phyloP scores from a whole-genome alignment of 2,888 invertebrate species.

The Lasioglossum villosulum region DNA sequence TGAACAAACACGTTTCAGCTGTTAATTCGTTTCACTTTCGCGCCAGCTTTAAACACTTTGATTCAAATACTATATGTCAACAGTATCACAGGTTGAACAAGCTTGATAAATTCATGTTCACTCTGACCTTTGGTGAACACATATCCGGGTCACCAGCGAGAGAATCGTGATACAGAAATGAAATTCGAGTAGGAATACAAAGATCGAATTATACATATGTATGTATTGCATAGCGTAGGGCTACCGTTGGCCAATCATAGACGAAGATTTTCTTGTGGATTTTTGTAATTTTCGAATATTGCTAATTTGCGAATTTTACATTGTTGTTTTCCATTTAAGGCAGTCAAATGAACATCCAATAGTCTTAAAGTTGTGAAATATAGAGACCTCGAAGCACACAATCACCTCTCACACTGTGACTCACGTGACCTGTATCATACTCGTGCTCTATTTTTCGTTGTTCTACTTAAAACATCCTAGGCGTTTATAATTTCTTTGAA shows the following conservation, averaged over 20 bases:
- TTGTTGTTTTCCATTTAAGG: not conserved
- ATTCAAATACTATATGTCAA: not conserved
- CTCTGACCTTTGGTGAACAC: not conserved
- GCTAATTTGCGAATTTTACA: not conserved
- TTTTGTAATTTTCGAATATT: not conserved
- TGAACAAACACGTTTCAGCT: conserved; percentile 3
- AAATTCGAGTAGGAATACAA: conserved; percentile 45
- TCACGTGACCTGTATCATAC: conserved; percentile 26
- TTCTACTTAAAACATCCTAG: not conserved
- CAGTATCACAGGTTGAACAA: not conserved
- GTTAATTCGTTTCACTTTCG: conserved; percentile 34
- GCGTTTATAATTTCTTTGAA: not conserved
- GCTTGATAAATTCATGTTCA: not conserved
- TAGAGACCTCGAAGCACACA: conserved; percentile 39
- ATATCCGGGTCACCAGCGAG: not conserved
- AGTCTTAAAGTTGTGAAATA: conserved; percentile 27
- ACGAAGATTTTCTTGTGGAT: conserved; percentile 33
- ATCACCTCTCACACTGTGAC: conserved; percentile 50
- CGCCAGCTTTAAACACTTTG: not conserved
- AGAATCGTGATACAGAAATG: conserved; percentile 19
- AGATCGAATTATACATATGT: conserved; percentile 51
- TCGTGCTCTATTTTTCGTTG: conserved; percentile 32
- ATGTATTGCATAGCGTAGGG: conserved; percentile 17
- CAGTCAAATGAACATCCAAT: conserved; percentile 1
- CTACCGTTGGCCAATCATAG: conserved; percentile 47